Base-by-base conservation (phyloP, 2,113 vertebrate genomes). In the Euleptes europaea region DNA sequence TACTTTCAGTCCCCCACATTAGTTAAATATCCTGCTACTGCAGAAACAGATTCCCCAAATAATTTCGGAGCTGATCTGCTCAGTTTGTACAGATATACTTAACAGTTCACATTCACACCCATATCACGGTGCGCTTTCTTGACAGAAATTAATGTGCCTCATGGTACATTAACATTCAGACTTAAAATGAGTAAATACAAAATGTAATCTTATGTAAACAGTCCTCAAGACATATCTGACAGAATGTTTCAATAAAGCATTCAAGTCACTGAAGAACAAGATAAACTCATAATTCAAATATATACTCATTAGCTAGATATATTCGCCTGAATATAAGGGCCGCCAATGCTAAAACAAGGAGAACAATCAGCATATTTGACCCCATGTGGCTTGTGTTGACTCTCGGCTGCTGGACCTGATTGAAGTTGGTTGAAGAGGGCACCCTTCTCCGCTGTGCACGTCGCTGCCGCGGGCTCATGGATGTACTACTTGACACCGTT, bases 291-390 rank as follows among this genome's bases (percentile, higher is more conserved):
- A 99, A 96, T 90, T 99, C 98, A 89, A 99, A 98, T 91, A 98
- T 96, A 91, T 98, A 98, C 89, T 99, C 98, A 1, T 99, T 97
- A 77, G 98, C 97, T 94, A 99, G 92, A 93, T 97, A 99, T 95
- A 99, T 97, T 86, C 99, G 96, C 81, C 99, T 98, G 91, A 99
- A 99, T 94, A 99, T 98, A 86, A 99, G 98, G 0, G 97, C 98
- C 14, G 98, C 98, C 82, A 99, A 94, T 0, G 97, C 98, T 60
- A 99, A 96, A 82, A 98, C 98, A 91, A 99, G 97, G 70, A 99
- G 93, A 88, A 98, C 94, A 21, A 99, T 98, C 73, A 99, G 96
- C 47, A 98, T 91, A 0, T 95, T 98, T 0, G 98, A 98, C 5
- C 97, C 98, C 0, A 97, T 94, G 69, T 97, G 96, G 95, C 96